Base-by-base conservation (phyloP, 2,797 vertebrate species). In the Gephyroberyx darwinii region DNA sequence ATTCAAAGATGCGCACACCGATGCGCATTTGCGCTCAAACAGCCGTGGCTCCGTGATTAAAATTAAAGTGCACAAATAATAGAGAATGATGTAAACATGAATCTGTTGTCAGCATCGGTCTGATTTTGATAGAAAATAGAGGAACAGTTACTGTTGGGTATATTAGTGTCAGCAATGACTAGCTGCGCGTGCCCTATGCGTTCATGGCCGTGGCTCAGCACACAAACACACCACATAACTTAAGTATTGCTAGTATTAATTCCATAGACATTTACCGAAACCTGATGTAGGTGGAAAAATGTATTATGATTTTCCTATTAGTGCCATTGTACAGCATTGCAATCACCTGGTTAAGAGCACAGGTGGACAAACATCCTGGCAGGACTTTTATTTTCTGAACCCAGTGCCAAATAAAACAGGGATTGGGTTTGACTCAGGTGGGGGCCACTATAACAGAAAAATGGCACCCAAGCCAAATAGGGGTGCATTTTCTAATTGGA, bases 1-100 rank as follows among this genome's bases (percentile, higher is more conserved):
- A 89, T 74, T 91, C 86, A 90, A 68, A 92, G 89, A 91, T 92
- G 89, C 92, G 89, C 90, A 90, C 71, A 85, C 17, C 75, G 84
- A 90, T 91, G 92, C 92, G 92, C 92, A 89, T 83, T 86, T 82
- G 77, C 85, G 80, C 86, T 58, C 65, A 51, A 66, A 39, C 81
- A 53, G 81, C 79, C 82, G 80, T 87, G 86, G 77, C 33, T 85
- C 71, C 63, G 60, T 69, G 89, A 78, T 86, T 79, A 78, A 82
- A 84, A 89, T 75, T 48, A 86, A 88, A 88, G 72, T 70, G 84
- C 80, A 69, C 78, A 81, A 74, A 87, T 71, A 5, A 81, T 71
- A 81, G 65, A 73, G 61, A 71, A 64, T 66, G 83, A 82, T 81
- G 86, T n/a, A 62, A 88, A 84, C 81, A 80, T 52, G 53, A 75